Base-by-base conservation (phyloP, 2,797 vertebrate genomes). In the Sebastes variabilis region DNA sequence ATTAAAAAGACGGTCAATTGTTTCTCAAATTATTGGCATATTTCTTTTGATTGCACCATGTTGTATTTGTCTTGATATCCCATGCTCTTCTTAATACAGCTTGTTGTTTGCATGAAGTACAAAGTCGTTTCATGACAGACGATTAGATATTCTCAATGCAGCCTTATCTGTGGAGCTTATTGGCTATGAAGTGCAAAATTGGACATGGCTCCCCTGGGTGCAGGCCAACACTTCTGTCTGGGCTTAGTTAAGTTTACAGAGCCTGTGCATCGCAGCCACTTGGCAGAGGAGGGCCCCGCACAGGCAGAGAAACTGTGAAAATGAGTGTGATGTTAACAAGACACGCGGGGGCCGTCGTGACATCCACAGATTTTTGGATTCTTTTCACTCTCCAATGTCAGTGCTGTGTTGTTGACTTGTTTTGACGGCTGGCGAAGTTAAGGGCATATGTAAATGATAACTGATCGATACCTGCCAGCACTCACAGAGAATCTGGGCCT, bases 221-320 rank as follows among this genome's bases (percentile, higher is more conserved):
- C 6, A 42, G 66, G 84, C 87, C 88, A 89, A 77, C 71, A 80
- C 79, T 79, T 87, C 82, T 73, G 69, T 86, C 77, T 77, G 77
- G 81, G 89, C 85, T 89, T 90, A 82, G 86, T 84, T 84, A 90
- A 88, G 80, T 93, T 92, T 88, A 84, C 36, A 32, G 75, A 88
- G 88, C 85, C 88, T 66, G 79, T 86, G 84, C 87, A 86, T 84
- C 82, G 80, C 84, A 61, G 82, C 27, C 58, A 74, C 62, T 89
- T 88, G 88, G 88, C 89, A 89, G 66, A 77, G 59, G 60, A 82
- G 55, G 66, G 34, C 67, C 72, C 18, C 62, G 64, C 78, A 72
- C 58, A 85, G 49, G 83, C 66, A 74, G 55, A 85, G 77, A 75
- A 90, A 83, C 79, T 82, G 82, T 79, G 81, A 89, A 89, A 84